Base-by-base conservation (phyloP, 2,888 invertebrate species). In the Palloptera scutellata region DNA sequence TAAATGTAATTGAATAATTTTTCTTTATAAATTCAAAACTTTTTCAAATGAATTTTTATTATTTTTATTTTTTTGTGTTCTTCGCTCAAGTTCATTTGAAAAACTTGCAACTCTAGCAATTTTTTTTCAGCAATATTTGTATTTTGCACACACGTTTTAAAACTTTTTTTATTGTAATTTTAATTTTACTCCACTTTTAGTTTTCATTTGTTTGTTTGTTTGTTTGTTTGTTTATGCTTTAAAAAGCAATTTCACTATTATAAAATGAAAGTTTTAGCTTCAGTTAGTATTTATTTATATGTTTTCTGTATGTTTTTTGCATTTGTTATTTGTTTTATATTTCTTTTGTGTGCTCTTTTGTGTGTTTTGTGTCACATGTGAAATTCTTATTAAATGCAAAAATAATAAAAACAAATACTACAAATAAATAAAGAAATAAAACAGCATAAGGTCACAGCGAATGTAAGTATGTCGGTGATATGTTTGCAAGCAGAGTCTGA, bases 321-420 rank as follows among this genome's bases (percentile, higher is more conserved):
- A 45, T 12, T 45, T 1, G 45, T 48, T 48, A 15, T 48, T 48
- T 13, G 13, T 48, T 13, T 8, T 48, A 10, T 48, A 48, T n/a
- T 15, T 13, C 48, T 2, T 48, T 30, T 30, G 30, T 30, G 30
- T 30, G 30, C 30, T 30, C 6, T 30, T 30, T 30, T 30, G 30
- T 30, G 30, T 30, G 6, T 30, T 30, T 30, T 30, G 30, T 30
- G 6, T 48, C 12, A 48, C 1, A 15, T 53, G 19, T 53, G 53
- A 53, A 53, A 53, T 53, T 53, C 53, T 53, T 17, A 19, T 53
- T 15, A 53, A 53, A 17, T 53, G 53, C 17, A 53, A 53, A 53
- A 53, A 53, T 15, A n/a, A 48, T 3, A 57, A 13, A 12, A 40
- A 20, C 6, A n/a, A 19, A 5, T 54, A 19, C 17, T 5, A 54